These are phyloP conservation scores for Cryptocheilus praepositus DNA, from an alignment of 2,888 invertebrate species.

Conservation along the genomic window DNA sequence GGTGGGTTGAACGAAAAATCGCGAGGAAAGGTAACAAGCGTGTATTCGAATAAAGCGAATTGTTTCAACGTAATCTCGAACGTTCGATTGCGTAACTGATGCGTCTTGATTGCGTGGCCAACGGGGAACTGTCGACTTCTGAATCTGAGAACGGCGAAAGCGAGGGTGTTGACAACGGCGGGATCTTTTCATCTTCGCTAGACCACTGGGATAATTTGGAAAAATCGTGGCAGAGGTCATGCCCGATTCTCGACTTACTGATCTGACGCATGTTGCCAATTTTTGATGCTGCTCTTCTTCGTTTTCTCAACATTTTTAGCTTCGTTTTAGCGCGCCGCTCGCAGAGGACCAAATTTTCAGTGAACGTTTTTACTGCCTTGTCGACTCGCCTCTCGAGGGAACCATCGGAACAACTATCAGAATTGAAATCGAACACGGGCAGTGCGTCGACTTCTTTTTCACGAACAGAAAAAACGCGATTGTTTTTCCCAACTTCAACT, in stretches of 20 bases:
- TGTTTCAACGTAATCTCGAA: no score
- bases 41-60: no score
- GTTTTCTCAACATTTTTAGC: conserved; percentile 13
- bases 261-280: no score
- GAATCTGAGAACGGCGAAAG: conserved; percentile 55
- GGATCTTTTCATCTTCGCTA: conserved; percentile 48
- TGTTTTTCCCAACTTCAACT: background rate
- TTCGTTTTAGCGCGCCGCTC: conserved; percentile 45
- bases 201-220: conserved; percentile 12
- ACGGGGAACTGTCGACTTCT: conserved; percentile 5
- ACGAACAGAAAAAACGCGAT: background rate
- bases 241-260: no score
- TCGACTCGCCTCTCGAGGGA: conserved; percentile 56
- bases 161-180: conserved; percentile 53
- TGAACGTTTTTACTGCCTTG: conserved; percentile 55
- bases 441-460: background rate
- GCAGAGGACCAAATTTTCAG: conserved; percentile 54
- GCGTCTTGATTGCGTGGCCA: no score
- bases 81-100: no score
- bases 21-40: no score
- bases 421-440: conserved; percentile 23
- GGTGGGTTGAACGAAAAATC: no score
- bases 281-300: background rate
- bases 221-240: background rate
- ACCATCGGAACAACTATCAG: conserved; percentile 51